phyloP scores from a whole-genome alignment of 2,888 invertebrate genomes.

The Sminthurides aquaticus region DNA sequence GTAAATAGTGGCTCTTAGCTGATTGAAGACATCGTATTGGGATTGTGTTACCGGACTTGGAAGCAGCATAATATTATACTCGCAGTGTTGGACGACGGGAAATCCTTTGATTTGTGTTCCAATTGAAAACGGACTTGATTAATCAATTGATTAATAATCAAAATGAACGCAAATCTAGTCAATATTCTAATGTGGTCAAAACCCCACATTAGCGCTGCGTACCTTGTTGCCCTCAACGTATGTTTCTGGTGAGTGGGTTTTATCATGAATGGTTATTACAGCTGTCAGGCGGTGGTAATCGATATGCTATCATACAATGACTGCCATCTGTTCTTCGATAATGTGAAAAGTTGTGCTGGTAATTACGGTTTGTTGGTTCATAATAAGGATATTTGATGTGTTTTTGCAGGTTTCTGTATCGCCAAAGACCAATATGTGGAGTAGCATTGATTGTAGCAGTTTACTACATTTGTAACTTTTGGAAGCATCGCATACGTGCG shows the following conservation, averaged over 20 bases:
- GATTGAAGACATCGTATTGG: no score
- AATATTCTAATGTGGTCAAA: conserved; percentile 37
- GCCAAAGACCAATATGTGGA: conserved; percentile 36
- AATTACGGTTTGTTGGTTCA: not conserved
- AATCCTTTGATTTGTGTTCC: no score
- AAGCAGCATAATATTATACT: no score
- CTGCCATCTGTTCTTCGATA: conserved; percentile 4
- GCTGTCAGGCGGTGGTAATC: no score
- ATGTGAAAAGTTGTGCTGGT: not conserved
- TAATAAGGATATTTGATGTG: not conserved
- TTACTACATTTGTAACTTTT: conserved; percentile 31
- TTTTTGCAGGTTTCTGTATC: conserved; percentile 31
- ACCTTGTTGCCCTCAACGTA: conserved; percentile 31
- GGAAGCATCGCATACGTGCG: conserved; percentile 36
- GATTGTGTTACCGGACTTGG: no score
- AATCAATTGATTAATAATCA: no score
- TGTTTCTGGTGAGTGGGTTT: conserved; percentile 30
- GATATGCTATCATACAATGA: not conserved
- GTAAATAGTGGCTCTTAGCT: no score
- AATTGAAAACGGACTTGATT: no score
- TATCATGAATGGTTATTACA: not conserved
- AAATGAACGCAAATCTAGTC: conserved; percentile 40
- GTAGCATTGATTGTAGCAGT: conserved; percentile 28
- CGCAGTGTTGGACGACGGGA: no score
- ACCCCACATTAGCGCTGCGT: conserved; percentile 32